These are phyloP conservation scores for Pygoscelis adeliae DNA, from an alignment of 2,113 vertebrate genomes.

Conservation along the genomic window DNA sequence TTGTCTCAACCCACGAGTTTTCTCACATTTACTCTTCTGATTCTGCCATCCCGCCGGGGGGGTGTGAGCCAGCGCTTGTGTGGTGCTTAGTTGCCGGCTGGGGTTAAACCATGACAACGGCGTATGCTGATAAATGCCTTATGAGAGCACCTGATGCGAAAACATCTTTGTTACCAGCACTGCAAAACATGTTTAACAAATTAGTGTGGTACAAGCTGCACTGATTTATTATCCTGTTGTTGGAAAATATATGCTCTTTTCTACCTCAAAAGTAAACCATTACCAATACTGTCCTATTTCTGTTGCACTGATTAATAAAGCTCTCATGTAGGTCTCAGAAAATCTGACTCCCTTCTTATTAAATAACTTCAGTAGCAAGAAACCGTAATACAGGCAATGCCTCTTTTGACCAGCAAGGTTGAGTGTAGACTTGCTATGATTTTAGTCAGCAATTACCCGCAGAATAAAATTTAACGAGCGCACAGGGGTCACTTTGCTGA, in stretches of 20 bases:
- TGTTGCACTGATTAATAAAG: background rate
- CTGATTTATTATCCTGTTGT: background rate
- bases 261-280: background rate
- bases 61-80: no score
- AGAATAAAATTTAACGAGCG: background rate
- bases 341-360: conserved; percentile 8
- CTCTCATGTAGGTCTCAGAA: background rate
- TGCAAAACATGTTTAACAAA: background rate
- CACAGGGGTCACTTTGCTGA: background rate
- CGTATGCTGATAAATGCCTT: background rate
- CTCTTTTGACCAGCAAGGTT: conserved; percentile 15
- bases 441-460: conserved; percentile 32
- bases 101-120: fast-evolving
- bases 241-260: background rate
- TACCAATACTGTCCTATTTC: background rate
- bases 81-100: no score
- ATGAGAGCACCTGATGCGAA: background rate
- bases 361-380: background rate
- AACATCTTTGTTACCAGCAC: background rate
- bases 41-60: no score
- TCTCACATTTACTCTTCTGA: no score
- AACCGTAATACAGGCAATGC: background rate
- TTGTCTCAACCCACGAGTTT: no score
- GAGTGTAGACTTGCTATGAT: background rate
- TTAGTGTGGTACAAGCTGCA: background rate